phyloP scores from a whole-genome alignment of 64 coral and sea anemone genomes.

The Actinia equina region DNA sequence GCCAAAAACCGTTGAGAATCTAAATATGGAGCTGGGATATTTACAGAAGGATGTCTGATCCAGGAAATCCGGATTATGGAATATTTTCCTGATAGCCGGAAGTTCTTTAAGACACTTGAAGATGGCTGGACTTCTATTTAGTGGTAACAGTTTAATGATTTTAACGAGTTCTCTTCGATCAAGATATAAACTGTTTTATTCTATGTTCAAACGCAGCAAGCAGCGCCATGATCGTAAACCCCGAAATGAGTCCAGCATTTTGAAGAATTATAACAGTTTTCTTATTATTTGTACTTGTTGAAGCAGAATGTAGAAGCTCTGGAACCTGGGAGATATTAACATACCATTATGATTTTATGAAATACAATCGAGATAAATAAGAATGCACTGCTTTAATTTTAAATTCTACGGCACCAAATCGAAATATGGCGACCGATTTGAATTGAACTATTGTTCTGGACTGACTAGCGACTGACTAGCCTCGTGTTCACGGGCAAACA shows the following conservation, averaged over 20 bases:
- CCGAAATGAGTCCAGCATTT: conserved; percentile 64
- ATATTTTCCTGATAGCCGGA: not conserved
- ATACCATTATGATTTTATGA: not conserved
- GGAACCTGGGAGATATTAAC: conserved; percentile 56
- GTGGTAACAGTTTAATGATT: not conserved
- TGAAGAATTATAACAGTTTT: conserved; percentile 48
- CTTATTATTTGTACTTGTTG: conserved; percentile 1
- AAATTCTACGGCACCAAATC: too few relatives aligned
- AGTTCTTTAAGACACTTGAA: too few relatives aligned
- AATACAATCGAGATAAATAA: not conserved
- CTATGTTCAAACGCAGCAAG: conserved; percentile 67
- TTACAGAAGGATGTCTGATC: not conserved
- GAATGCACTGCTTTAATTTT: too few relatives aligned
- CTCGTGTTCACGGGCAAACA: too few relatives aligned
- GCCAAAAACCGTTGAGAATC: too few relatives aligned
- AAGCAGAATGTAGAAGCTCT: conserved; percentile 27
- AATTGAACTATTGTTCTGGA: too few relatives aligned
- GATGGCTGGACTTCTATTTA: not conserved
- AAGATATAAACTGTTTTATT: conserved; percentile 35
- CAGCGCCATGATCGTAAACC: conserved; percentile 50
- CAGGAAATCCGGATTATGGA: not conserved
- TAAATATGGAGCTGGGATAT: not conserved
- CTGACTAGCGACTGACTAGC: too few relatives aligned
- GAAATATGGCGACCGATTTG: too few relatives aligned
- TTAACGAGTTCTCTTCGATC: not conserved